phyloP scores from a whole-genome alignment of 2,113 vertebrate genomes.

The Callospermophilus lateralis region DNA sequence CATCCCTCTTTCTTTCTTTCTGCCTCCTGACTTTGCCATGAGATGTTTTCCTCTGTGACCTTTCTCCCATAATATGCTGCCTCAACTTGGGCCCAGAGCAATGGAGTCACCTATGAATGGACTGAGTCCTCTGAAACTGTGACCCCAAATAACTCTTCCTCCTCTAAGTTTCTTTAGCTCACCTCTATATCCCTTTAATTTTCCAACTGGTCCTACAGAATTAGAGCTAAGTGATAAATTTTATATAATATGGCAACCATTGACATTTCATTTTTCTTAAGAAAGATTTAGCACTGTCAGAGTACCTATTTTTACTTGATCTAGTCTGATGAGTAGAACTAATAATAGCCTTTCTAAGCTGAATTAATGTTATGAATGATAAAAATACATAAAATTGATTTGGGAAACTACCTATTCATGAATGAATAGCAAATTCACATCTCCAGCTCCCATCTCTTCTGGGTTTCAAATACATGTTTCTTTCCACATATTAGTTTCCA shows the following conservation, averaged over 20 bases:
- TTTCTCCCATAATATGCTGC: too few species aligned
- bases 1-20: too few species aligned
- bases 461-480: neutral
- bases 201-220: neutral
- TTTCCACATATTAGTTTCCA: neutral
- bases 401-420: neutral
- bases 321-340: neutral
- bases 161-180: neutral
- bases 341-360: slow-evolving; percentile 4
- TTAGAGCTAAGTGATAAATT: slow-evolving; percentile 23
- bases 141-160: too few species aligned
- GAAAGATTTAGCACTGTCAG: neutral
- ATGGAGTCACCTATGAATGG: too few species aligned
- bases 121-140: too few species aligned
- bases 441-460: neutral
- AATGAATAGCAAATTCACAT: neutral
- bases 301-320: slow-evolving; percentile 9
- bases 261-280: slow-evolving; percentile 12
- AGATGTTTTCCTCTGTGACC: too few species aligned
- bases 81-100: too few species aligned
- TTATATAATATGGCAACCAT: neutral
- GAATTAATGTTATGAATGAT: neutral
- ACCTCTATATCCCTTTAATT: slow-evolving; percentile 1
- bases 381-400: neutral
- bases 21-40: too few species aligned